Base-by-base conservation (phyloP, 2,888 invertebrate genomes). In the Cactoblastis cactorum region DNA sequence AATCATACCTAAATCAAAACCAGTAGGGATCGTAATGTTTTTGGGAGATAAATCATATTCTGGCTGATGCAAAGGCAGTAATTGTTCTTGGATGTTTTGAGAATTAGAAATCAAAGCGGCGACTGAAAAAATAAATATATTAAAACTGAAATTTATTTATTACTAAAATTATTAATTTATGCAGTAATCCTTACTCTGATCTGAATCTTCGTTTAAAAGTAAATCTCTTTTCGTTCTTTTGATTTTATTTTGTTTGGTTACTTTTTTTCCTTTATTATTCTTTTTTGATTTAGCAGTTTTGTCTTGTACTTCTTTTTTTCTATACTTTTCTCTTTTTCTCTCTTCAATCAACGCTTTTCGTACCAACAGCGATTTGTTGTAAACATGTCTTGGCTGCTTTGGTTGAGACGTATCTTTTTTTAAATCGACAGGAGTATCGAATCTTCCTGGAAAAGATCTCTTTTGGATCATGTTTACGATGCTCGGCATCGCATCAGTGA, bases 391-490 rank as follows among this genome's bases (percentile, higher is more conserved):
- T 43, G 22, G 14, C 22, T 22, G 0, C 9, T 12, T 15, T 18
- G 28, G n/a, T 28, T 32, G 3, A 38, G 19, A 15, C 45, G 34
- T 14, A 14, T 15, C 17, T 17, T 37, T 37, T 37, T n/a, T 17
- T 28, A 8, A 28, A 28, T 4, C 22, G 22, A 9, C 9, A 9
- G 8, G 3, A 9, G 28, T 28, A 37, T 37, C 11, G 11, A 9
- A 17, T 17, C 9, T 17, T 1, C 5, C 17, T 17, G 37, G 37
- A n/a, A 49, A 33, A 1, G 53, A 47, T 45, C 33, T 35, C 35
- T 24, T 52, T 45, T 49, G 41, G 8, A 49, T 15, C 18, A 41
- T 41, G 2, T 15, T 39, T 3, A 49, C 19, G 3, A 49, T 33
- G 15, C 33, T 12, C 22, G 49, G 49, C 14, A 49, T 3, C 8